Evolutionary conservation across 2,797 vertebrate genomes (phyloP).

Genomic region (Mareca penelope): DNA sequence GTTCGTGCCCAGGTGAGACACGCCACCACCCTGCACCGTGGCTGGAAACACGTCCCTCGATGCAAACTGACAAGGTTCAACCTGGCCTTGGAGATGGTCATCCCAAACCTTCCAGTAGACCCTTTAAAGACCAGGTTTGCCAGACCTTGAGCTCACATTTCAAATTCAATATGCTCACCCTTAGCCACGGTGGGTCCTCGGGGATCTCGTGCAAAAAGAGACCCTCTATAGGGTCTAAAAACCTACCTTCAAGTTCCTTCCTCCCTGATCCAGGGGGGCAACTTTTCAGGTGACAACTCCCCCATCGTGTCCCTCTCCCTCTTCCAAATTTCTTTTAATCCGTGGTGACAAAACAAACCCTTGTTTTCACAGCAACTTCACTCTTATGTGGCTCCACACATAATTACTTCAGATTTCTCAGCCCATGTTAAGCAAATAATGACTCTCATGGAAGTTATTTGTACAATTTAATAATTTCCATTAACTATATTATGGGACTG

Average conservation of each 20-base stretch:
- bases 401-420: constrained; percentile 40
- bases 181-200: neutral
- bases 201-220: neutral
- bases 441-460: constrained; percentile 42
- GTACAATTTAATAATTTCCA: constrained; percentile 34
- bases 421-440: constrained; percentile 35
- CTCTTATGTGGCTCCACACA: neutral
- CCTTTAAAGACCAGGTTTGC: neutral
- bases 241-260: neutral
- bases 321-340: neutral
- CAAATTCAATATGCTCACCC: neutral
- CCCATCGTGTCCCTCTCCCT: too few relatives aligned
- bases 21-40: neutral
- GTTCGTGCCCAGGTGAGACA: constrained; percentile 82
- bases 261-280: neutral
- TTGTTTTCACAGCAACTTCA: neutral
- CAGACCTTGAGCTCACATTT: neutral
- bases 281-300: neutral
- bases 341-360: neutral
- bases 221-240: neutral
- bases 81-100: neutral
- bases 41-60: neutral
- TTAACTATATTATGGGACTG: constrained; percentile 21
- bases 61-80: neutral
- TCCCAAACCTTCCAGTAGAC: neutral